phyloP scores from a whole-genome alignment of 2,797 vertebrate species.

The Streptopelia turtur region DNA sequence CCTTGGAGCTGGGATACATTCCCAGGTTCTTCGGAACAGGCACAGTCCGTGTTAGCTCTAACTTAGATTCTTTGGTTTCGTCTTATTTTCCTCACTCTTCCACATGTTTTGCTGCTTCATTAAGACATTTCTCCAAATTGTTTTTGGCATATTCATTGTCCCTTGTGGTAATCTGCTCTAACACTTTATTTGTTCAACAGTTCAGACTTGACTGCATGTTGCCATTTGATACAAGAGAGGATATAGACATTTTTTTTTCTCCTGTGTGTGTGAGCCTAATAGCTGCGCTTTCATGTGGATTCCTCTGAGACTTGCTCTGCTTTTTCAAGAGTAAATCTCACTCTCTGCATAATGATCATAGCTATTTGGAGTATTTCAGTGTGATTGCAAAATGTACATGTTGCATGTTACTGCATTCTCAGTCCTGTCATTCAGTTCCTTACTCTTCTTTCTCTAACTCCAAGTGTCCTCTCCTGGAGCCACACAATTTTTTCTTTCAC shows the following conservation, averaged over 20 bases:
- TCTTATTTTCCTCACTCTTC: not conserved
- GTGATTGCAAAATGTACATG: not conserved
- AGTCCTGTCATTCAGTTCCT: not conserved
- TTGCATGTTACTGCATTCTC: not conserved
- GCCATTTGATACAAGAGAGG: not conserved
- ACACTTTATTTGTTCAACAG: not conserved
- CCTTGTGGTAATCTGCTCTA: not conserved
- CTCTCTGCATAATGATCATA: not conserved
- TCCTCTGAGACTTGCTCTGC: slow-evolving; percentile 3
- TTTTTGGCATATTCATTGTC: not conserved
- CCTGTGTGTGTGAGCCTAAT: not conserved
- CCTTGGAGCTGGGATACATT: not conserved
- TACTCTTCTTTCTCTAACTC: not conserved
- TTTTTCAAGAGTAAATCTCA: slow-evolving; percentile 39
- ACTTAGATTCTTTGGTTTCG: not conserved
- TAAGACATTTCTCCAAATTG: not conserved
- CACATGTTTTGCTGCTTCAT: not conserved
- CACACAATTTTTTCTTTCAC: not conserved
- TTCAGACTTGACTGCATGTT: not conserved
- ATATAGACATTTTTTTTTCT: slow-evolving; percentile 6
- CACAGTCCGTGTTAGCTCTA: not conserved
- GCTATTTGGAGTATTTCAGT: slow-evolving; percentile 18
- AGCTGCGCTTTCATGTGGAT: slow-evolving; percentile 16
- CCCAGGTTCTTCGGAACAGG: not conserved
- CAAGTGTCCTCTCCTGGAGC: not conserved